phyloP scores from a whole-genome alignment of 2,888 invertebrate species.

The Dorcus hopei region DNA sequence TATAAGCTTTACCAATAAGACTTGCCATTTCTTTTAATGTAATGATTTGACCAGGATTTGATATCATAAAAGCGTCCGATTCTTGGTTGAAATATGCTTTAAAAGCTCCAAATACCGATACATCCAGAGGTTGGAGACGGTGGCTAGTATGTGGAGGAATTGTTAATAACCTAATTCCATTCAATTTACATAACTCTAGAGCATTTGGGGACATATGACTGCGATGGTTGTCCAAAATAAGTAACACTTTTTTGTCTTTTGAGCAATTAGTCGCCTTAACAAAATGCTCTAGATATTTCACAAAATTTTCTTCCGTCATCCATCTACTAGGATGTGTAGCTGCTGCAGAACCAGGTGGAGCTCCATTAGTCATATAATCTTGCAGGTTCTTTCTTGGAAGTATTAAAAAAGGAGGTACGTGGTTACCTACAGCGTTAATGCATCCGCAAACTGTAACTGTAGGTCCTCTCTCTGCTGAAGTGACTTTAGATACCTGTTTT shows the following conservation, averaged over 20 bases:
- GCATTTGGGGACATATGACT: constrained; percentile 20
- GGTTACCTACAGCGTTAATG: no score
- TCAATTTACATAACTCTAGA: constrained; percentile 8
- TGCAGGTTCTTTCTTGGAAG: no score
- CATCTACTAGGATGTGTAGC: constrained; percentile 11
- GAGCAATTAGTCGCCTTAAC: not conserved
- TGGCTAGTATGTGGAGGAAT: not conserved
- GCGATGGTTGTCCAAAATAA: constrained; percentile 28
- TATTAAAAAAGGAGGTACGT: not conserved
- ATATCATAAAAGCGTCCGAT: not conserved
- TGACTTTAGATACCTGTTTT: not conserved
- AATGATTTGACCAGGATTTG: not conserved
- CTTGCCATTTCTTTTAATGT: not conserved
- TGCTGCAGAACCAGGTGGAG: constrained; percentile 9
- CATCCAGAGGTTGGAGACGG: not conserved
- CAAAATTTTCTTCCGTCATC: constrained; percentile 11
- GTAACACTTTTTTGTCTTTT: constrained; percentile 5
- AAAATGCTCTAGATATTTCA: constrained; percentile 11
- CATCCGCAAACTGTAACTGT: not conserved
- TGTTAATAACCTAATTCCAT: not conserved
- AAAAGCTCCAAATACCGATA: not conserved
- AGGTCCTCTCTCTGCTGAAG: not conserved
- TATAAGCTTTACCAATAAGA: no score
- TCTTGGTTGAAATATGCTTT: not conserved
- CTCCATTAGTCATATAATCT: constrained; percentile 3